Conservation (phyloP, 2,113 vertebrate species). For the Equus przewalskii region DNA sequence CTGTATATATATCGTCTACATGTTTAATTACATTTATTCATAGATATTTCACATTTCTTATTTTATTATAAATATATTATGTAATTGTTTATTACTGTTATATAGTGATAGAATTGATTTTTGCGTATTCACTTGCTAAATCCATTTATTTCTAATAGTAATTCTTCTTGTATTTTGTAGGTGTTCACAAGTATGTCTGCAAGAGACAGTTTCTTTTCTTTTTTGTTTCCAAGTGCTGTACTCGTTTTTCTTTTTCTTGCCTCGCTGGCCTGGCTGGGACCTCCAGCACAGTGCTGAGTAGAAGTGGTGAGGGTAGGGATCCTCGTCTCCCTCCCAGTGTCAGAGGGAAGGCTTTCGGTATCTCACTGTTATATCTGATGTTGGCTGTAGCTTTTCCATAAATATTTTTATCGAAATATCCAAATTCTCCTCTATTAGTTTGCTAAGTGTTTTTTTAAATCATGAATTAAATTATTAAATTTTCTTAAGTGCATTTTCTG, state of each 20-base stretch:
- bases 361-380: neutral
- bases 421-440: neutral
- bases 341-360: neutral
- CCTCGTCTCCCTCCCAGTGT: neutral
- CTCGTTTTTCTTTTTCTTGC: neutral
- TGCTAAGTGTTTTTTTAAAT: neutral
- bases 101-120: neutral
- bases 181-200: neutral
- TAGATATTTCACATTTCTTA: neutral
- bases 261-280: neutral
- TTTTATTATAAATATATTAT: neutral
- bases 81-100: neutral
- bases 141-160: neutral
- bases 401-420: neutral
- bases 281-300: neutral
- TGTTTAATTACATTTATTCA: neutral
- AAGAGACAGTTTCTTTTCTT: neutral
- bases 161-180: neutral
- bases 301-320: neutral
- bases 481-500: neutral
- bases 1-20: neutral
- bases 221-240: neutral
- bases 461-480: neutral
- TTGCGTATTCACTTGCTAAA: neutral
- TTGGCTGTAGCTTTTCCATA: neutral